phyloP scores from a whole-genome alignment of 2,113 vertebrate species.

The Acrocephalus kingi region DNA sequence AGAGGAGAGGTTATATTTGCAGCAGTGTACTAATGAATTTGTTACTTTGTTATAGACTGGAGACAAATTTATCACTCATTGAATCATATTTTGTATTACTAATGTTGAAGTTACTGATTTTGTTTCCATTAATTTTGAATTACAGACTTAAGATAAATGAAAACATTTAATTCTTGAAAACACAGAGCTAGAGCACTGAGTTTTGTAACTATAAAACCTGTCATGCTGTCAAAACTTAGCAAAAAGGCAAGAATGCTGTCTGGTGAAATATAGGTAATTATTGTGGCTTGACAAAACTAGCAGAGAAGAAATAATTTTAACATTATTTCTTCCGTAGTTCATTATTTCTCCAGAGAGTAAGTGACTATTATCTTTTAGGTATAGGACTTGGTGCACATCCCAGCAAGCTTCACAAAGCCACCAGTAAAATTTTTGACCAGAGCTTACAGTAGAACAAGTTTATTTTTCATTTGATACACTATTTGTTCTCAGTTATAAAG shows the following conservation, averaged over 20 bases:
- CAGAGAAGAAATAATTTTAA: background rate
- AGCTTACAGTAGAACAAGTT: background rate
- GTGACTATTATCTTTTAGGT: background rate
- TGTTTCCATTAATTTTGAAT: background rate
- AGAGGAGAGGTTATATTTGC: background rate
- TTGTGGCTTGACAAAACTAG: background rate
- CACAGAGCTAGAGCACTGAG: background rate
- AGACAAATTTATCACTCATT: background rate
- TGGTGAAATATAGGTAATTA: background rate
- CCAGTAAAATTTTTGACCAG: background rate
- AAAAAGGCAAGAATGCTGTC: background rate
- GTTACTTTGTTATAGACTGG: background rate
- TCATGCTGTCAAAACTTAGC: background rate
- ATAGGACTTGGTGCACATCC: background rate
- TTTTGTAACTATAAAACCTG: background rate
- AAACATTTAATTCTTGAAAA: background rate
- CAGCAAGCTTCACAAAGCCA: background rate
- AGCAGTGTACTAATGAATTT: background rate
- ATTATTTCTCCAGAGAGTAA: background rate
- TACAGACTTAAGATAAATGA: background rate
- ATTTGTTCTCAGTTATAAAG: conserved; percentile 2
- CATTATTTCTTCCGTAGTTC: background rate
- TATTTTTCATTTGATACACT: background rate
- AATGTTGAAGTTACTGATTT: background rate
- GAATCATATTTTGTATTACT: background rate